Evolutionary conservation across 2,888 invertebrate species (phyloP).

Genomic region (Rhagonycha fulva): DNA sequence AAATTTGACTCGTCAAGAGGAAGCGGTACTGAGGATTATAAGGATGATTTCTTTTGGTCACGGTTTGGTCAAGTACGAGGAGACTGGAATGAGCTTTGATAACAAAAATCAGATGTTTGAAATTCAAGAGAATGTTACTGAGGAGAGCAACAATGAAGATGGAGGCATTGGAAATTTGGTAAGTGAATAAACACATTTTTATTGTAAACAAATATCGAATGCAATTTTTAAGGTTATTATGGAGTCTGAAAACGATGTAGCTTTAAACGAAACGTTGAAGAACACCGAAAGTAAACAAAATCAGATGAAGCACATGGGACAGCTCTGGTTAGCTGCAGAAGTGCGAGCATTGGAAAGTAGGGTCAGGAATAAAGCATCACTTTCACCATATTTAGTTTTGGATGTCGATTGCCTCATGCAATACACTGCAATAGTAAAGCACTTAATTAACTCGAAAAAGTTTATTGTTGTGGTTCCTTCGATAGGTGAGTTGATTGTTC

Average conservation of each 20-base stretch:
- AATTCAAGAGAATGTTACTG: slow-evolving; percentile 38
- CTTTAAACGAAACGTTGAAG: slow-evolving; percentile 25
- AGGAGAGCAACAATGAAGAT: slow-evolving; percentile 12
- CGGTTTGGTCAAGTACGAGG: slow-evolving; percentile 65
- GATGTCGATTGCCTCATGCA: slow-evolving; percentile 81
- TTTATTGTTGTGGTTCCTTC: slow-evolving; percentile 88
- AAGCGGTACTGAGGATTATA: slow-evolving; percentile 74
- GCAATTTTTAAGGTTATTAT: not conserved
- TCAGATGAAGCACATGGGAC: slow-evolving; percentile 82
- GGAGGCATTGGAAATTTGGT: slow-evolving; percentile 12
- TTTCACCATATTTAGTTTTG: slow-evolving; percentile 87
- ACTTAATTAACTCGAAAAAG: slow-evolving; percentile 78
- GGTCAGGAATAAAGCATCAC: slow-evolving; percentile 61
- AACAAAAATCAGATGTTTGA: slow-evolving; percentile 50
- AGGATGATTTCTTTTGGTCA: slow-evolving; percentile 82
- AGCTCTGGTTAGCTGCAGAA: slow-evolving; percentile 86
- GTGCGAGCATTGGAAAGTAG: slow-evolving; percentile 83
- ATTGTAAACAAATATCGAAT: not conserved
- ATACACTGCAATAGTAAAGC: slow-evolving; percentile 78
- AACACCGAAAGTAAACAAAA: slow-evolving; percentile 26
- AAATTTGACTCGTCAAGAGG: slow-evolving; percentile 65
- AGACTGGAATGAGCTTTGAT: slow-evolving; percentile 71
- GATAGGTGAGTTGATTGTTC: slow-evolving; percentile 69
- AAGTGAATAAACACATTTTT: not conserved
- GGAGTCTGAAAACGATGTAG: slow-evolving; percentile 12